Base-by-base conservation (phyloP, 2,888 invertebrate genomes). In the Drosophila nr. perissopoda region DNA sequence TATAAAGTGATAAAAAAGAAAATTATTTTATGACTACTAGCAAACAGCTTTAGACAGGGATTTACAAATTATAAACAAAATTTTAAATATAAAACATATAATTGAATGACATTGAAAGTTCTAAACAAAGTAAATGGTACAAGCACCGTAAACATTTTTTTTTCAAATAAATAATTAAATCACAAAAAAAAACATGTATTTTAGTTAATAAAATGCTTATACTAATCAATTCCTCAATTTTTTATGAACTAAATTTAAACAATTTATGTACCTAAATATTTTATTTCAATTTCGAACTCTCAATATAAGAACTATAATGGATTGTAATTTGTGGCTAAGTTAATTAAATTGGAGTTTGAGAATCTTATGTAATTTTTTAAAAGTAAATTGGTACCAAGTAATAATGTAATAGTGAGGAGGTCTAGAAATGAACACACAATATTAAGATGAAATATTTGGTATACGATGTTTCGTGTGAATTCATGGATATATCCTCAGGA, bases 21-120 rank as follows among this genome's bases (percentile, higher is more conserved):
- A 66, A 63, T 80, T 80, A 80, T 77, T 77, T 76, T 52, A 78
- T 63, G 72, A 72, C 69, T 71, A 79, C 80, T 76, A 80, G 75
- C 72, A 82, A 69, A 76, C 73, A 81, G 78, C 82, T 81, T 83
- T 83, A 81, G 84, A 83, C 82, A 83, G 82, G 82, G 84, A 83
- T 83, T 83, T 83, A 83, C 84, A 83, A 73, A 78, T 80, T 62
- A 78, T 78, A 80, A 82, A 76, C 58, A 40, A 75, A 69, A 72
- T 69, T 77, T 75, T 68, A 49, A 74, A 72, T 29, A 80, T 71
- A 54, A 52, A 51, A 62, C 38, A 59, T 56, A 48, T 61, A 63
- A 82, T 56, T 63, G 29, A 69, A 64, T 53, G 45, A 51, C 69
- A 68, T 80, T 79, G 49, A 63, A 49, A 59, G 69, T 69, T 69